Conservation (phyloP, 1,140 invertebrate species). For the Conopomorpha cramerella region DNA sequence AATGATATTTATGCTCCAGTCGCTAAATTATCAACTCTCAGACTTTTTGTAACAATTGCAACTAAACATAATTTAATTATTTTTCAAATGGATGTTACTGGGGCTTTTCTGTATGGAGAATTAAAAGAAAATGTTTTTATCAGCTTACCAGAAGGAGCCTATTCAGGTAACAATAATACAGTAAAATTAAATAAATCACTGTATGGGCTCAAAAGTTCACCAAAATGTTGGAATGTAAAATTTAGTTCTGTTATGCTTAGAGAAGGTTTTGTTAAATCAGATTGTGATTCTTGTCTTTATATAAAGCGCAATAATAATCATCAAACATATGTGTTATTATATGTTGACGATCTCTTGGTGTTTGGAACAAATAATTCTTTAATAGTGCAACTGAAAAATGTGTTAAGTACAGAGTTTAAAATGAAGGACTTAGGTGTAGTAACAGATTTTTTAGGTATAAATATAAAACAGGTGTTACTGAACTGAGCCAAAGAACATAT, state of each 20-base stretch:
- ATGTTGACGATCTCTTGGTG: slow-evolving; percentile 1
- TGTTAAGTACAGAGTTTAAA: neutral
- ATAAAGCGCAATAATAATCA: neutral
- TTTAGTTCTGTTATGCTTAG: neutral
- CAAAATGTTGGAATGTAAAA: slow-evolving; percentile 1
- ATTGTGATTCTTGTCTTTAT: neutral
- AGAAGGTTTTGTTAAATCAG: neutral
- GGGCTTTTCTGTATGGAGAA: slow-evolving; percentile 3
- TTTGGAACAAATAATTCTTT: neutral
- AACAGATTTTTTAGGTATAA: neutral
- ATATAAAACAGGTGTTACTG: neutral
- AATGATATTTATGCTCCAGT: neutral
- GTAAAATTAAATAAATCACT: neutral
- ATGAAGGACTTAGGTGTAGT: slow-evolving; percentile 1
- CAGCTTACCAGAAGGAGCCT: neutral
- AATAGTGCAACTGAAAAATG: neutral
- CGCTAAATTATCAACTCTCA: neutral
- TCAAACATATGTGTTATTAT: neutral
- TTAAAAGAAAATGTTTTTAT: slow-evolving; percentile 1
- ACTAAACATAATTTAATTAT: neutral
- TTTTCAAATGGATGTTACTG: slow-evolving; percentile 1
- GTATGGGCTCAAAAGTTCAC: neutral
- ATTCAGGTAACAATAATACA: neutral
- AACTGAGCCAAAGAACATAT: too few relatives aligned
- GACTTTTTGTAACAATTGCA: neutral